Base-by-base conservation (phyloP, 2,888 invertebrate genomes). In the Atherix ibis region DNA sequence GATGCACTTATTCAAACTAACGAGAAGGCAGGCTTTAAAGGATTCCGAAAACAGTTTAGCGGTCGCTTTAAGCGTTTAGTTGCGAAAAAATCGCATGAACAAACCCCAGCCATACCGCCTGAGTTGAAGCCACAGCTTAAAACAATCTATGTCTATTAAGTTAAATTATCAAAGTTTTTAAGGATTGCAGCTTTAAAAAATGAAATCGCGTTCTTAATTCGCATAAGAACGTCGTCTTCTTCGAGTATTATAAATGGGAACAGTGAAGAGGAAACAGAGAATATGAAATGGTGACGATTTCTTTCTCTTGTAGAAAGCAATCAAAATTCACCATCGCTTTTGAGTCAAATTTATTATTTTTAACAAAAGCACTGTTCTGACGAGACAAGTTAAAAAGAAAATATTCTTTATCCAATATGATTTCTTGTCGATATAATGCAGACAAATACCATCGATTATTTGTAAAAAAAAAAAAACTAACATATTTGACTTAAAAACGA, bases 111-210 rank as follows among this genome's bases (percentile, higher is more conserved):
- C 61, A 83, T 85, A 67, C 84, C 84, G 49, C 80, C 83, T 38
- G 84, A 84, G 66, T 69, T 84, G 52, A 80, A 81, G 61, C 82
- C 83, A 48, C 84, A 85, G 66, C 71, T 85, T 48, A 84, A 84
- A 65, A 78, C 82, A 58, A 85, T 85, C 55, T 85, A 84, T 63
- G 84, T 85, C 58, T 85, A 84, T 65, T 84, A 69, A 68, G 37
- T 48, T 32, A 35, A 30, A 25, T n/a, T n/a, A n/a, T n/a, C n/a
- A n/a, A n/a, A n/a, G n/a, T n/a, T n/a, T n/a, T n/a, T n/a, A 16
- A 9, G 22, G 19, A 17, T 18, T 24, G 27, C 29, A 32, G 37
- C 27, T 30, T 27, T 35, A 33, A 33, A 28, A 36, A 35, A 37
- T 17, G 16, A 25, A 13, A 37, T 27, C n/a, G 30, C 27, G 33